Conservation (phyloP, 2,113 vertebrate genomes). For the Lophochroa leadbeateri region DNA sequence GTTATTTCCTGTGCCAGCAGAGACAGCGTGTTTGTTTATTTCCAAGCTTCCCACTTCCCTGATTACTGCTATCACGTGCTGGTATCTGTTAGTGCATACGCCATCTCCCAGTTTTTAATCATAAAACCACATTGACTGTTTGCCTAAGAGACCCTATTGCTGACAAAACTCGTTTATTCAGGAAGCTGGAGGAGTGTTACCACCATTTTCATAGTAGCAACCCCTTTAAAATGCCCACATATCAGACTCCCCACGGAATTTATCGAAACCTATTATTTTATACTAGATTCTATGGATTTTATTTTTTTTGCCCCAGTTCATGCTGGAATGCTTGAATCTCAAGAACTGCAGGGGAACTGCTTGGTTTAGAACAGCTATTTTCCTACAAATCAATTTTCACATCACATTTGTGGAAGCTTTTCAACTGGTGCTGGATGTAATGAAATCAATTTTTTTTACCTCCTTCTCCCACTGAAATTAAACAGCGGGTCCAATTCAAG, state of each 20-base stretch:
- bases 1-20: slow-evolving; percentile 56
- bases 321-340: not conserved
- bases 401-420: not conserved
- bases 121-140: slow-evolving; percentile 11
- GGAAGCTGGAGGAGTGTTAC: not conserved
- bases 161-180: not conserved
- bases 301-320: not conserved
- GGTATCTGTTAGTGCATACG: slow-evolving; percentile 7
- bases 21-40: slow-evolving; percentile 44
- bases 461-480: not conserved
- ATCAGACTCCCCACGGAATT: not conserved
- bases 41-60: slow-evolving; percentile 52
- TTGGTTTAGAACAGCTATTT: not conserved
- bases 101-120: not conserved
- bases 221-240: not conserved
- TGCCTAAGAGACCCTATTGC: not conserved
- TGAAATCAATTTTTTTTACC: not conserved
- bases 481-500: fast-evolving
- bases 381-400: fast-evolving
- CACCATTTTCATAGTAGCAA: not conserved
- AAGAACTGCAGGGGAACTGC: not conserved
- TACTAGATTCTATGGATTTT: not conserved
- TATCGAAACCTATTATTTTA: not conserved
- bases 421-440: not conserved
- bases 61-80: slow-evolving; percentile 28